Evolutionary conservation across 2,888 invertebrate genomes (phyloP), one percentile per base, ranked within the genome.

Genomic region (Orchestes rusci): DNA sequence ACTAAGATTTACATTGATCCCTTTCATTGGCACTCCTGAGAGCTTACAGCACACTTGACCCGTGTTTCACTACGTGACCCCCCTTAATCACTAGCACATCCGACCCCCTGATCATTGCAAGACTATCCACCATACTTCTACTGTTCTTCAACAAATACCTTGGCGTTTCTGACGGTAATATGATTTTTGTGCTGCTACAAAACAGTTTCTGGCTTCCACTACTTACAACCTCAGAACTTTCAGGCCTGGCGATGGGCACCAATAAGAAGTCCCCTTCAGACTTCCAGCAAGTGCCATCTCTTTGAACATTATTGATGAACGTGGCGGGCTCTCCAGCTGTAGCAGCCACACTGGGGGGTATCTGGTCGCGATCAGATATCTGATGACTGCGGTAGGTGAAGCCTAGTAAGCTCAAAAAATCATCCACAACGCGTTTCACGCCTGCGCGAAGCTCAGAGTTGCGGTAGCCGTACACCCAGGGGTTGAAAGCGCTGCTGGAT

Each of bases 401-500:
- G 4, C 68, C 68, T 12, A 73, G 60, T 2, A 69, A 58, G 2
- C 67, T 67, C 3, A 75, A 63, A 2, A 75, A 53, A 37, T 74
- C 73, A 51, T 75, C 74, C 3, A 76, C 67, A 13, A 76, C 73
- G 33, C 74, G 70, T 5, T 73, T 66, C 1, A 77, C 77, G 1
- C 77, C 77, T 0, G 72, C 63, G 10, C 77, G 69, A 54, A 80
- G 72, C 58, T 79, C 79, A 0, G 75, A 70, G 54, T 77, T 79
- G 51, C 77, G 71, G 58, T 75, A 80, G 2, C 78, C 79, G 61
- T 80, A 80, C 27, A 79, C 71, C 78, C 79, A 79, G 0, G 80
- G 79, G 58, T 80, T 79, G 45, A 74, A 66, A 4, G 77, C 74
- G 58, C 75, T 75, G 60, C 75, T 75, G 3, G 73, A 70, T 32